Base-by-base conservation (phyloP, 2,797 vertebrate genomes). In the Cirrhinus molitorella region DNA sequence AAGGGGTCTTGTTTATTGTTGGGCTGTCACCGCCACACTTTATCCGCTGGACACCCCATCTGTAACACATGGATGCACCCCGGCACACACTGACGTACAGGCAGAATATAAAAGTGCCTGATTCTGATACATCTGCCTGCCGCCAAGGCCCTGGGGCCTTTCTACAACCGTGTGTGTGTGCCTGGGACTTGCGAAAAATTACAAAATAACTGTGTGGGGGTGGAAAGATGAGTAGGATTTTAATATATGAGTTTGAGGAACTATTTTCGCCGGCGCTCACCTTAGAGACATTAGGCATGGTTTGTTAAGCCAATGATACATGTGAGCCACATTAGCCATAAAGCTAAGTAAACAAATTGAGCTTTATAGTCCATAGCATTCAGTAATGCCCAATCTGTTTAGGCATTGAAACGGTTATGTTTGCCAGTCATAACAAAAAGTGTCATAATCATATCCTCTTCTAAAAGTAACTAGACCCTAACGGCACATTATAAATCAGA, bases 231-330 rank as follows among this genome's bases (percentile, higher is more conserved):
- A 47, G 9, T 49, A 21, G 28, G 4, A 28, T 61, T 83, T 63
- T 79, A 55, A 55, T 77, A n/a, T 31, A n/a, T n/a, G 51, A 61
- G 23, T 37, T n/a, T 55, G 34, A 51, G 51, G 19, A 72, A 55
- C 19, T 47, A 65, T 73, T 65, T 59, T 40, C 45, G 23, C n/a
- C 12, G 19, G 19, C 25, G 4, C 34, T 47, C 71, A 49, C 68
- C 66, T 68, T 40, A 84, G 57, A 40, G 70, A 79, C 82, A 74
- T 87, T 73, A 87, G 86, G 87, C 86, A 83, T 83, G 89, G 87
- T 91, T 92, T 90, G 91, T 93, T 92, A 92, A 87, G n/a, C 80
- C 90, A 91, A 93, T 91, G 90, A 90, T 89, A 90, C 92, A 89
- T 88, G 91, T 90, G 92, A 88, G 88, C 90, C 90, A 92, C 77